Conservation (phyloP, 2,888 invertebrate species). For the Thelaira solivaga region DNA sequence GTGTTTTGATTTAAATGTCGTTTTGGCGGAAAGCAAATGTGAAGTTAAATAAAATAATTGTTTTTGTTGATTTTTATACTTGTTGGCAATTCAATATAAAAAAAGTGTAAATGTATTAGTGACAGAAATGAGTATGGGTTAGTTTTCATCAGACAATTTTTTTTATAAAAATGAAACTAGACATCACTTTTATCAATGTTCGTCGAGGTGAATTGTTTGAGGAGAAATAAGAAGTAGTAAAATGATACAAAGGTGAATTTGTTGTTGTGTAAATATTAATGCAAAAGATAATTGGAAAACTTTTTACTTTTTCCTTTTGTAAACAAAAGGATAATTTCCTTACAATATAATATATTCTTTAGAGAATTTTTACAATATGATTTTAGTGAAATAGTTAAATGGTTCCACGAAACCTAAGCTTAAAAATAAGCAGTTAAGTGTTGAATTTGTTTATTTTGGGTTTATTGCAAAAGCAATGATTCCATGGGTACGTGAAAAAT, state of each 20-base stretch:
- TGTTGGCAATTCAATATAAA: too few relatives aligned
- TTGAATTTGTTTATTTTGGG: neutral
- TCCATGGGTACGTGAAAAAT: conserved; percentile 77
- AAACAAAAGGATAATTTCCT: conserved; percentile 34
- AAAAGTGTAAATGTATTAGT: too few relatives aligned
- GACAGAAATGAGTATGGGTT: neutral
- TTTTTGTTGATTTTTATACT: too few relatives aligned
- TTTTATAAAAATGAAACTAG: neutral
- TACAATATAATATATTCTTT: conserved; percentile 3
- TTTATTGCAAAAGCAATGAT: conserved; percentile 69
- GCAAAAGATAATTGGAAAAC: conserved; percentile 25
- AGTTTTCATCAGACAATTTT: neutral
- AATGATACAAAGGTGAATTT: conserved; percentile 10
- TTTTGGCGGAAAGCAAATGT: too few relatives aligned
- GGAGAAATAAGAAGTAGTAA: neutral
- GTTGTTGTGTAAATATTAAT: conserved; percentile 2
- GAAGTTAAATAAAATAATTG: too few relatives aligned
- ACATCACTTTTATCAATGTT: neutral
- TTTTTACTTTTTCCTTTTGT: conserved; percentile 25
- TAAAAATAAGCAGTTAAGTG: neutral
- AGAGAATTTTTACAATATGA: neutral
- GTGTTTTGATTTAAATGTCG: too few relatives aligned
- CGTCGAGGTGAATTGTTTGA: neutral
- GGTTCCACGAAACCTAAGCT: neutral
- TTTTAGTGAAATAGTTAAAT: neutral